Evolutionary conservation across 1,140 invertebrate genomes (phyloP), one percentile per base, ranked within the genome.

Genomic region (Asobara japonica): DNA sequence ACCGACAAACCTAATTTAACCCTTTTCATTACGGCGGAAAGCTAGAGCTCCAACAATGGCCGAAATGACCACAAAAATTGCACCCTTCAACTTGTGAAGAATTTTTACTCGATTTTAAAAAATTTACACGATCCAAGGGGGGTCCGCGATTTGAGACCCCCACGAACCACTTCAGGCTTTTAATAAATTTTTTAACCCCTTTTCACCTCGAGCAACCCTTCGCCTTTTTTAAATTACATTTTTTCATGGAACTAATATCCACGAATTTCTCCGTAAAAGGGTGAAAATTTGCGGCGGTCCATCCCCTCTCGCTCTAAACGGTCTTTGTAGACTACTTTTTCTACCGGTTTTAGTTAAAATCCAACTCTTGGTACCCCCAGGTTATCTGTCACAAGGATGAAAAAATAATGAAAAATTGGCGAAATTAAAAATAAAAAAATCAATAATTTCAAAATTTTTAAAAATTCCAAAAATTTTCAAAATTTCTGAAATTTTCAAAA

Each of bases 251-350:
- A 60, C 65, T 75, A 75, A 73, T 79, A 74, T 77, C 68, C 25
- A 64, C 61, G 45, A 45, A 76, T 78, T 68, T 77, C 71, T 76
- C 60, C 71, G 74, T 41, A 76, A 80, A 80, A 79, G 74, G 73
- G 73, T 79, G 75, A 80, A 82, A 82, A 80, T 82, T 78, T 76
- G 76, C 76, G 70, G 16, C 41, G 41, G 20, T 70, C 31, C 11
- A 25, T 18, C 45, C 72, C 22, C 22, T 51, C 45, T 41, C 20
- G 33, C 22, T 45, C 41, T 60, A 36, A 36, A n/a, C n/a, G n/a
- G n/a, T n/a, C n/a, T n/a, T n/a, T n/a, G n/a, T n/a, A n/a, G n/a
- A n/a, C n/a, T n/a, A n/a, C n/a, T n/a, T n/a, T n/a, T n/a, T n/a
- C n/a, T n/a, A n/a, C n/a, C n/a, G n/a, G n/a, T n/a, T n/a, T n/a